These are phyloP conservation scores for Maniola jurtina DNA, from an alignment of 1,140 invertebrate genomes.

Conservation along the genomic window DNA sequence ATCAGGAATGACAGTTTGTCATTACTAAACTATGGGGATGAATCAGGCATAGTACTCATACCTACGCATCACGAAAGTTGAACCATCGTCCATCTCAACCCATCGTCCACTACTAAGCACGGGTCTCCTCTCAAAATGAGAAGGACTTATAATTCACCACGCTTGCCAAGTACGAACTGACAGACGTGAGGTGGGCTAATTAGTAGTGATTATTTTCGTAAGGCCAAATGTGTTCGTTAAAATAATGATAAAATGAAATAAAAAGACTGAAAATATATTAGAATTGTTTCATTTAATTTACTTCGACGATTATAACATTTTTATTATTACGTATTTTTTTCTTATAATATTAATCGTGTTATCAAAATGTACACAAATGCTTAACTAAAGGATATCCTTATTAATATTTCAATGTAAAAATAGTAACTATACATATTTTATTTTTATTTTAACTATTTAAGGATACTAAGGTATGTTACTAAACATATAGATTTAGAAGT, in stretches of 20 bases:
- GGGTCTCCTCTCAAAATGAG: no score
- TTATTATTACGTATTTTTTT: constrained; percentile 17
- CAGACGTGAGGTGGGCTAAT: no score
- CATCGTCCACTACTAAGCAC: no score
- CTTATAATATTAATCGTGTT: constrained; percentile 46
- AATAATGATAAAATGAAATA: constrained; percentile 30
- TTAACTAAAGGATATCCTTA: constrained; percentile 46
- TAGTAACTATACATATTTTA: constrained; percentile 52
- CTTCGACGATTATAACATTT: constrained; percentile 28
- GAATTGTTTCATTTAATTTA: constrained; percentile 54
- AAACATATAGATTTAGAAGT: constrained; percentile 42
- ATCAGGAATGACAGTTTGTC: constrained; percentile 19
- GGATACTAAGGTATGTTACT: constrained; percentile 49
- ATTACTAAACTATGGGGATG: neutral
- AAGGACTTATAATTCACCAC: no score
- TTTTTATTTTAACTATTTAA: constrained; percentile 32
- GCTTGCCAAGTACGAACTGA: no score
- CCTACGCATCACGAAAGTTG: neutral
- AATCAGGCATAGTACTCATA: neutral
- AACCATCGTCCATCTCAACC: no score
- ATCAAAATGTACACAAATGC: constrained; percentile 73
- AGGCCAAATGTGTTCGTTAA: constrained; percentile 15
- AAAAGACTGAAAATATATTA: constrained; percentile 66
- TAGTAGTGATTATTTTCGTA: neutral
- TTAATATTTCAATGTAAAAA: constrained; percentile 70